phyloP scores from a whole-genome alignment of 1,140 invertebrate genomes.

The Drosophila nigrodunni region DNA sequence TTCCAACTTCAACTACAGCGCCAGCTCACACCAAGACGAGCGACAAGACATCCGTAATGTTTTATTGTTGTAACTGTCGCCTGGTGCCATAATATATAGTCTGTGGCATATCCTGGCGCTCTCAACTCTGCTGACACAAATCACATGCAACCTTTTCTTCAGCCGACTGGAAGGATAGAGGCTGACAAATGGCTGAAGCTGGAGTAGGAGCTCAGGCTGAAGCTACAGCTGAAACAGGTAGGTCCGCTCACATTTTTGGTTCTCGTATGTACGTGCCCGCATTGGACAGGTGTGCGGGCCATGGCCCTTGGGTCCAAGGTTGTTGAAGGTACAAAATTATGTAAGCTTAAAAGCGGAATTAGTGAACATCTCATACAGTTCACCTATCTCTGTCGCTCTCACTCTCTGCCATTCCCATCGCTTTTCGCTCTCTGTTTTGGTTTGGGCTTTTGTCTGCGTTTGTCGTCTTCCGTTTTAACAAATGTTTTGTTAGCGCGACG shows the following conservation, averaged over 20 bases:
- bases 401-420: not conserved
- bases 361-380: constrained; percentile 26
- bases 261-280: constrained; percentile 74
- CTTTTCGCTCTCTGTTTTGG: not conserved
- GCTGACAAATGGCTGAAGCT: not conserved
- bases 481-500: constrained; percentile 76
- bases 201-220: too few relatives aligned
- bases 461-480: constrained; percentile 79
- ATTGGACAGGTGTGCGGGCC: constrained; percentile 38
- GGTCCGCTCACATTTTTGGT: constrained; percentile 52
- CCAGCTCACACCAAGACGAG: constrained; percentile 39
- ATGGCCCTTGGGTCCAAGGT: constrained; percentile 39
- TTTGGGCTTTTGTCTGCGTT: constrained; percentile 60
- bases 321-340: constrained; percentile 69
- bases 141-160: constrained; percentile 76
- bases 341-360: constrained; percentile 73
- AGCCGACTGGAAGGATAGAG: not conserved
- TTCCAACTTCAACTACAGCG: too few relatives aligned
- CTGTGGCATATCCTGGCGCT: constrained; percentile 61
- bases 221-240: not conserved
- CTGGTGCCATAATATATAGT: constrained; percentile 77
- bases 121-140: constrained; percentile 60
- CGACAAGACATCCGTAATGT: constrained; percentile 77
- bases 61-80: constrained; percentile 83
- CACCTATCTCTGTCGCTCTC: constrained; percentile 4